phyloP scores from a whole-genome alignment of 1,140 invertebrate genomes.

The Drosophila mayri region DNA sequence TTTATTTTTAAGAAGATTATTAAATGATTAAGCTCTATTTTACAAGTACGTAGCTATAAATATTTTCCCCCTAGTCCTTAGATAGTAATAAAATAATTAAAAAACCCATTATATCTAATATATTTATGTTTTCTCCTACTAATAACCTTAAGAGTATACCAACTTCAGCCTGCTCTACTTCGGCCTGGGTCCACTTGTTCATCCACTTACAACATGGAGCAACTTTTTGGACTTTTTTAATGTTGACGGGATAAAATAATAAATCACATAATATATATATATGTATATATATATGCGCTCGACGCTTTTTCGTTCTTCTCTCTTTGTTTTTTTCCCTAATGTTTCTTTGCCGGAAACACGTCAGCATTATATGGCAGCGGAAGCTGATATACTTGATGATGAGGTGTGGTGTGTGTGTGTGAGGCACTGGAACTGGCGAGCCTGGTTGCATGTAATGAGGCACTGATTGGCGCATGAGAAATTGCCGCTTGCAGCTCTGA shows the following conservation, averaged over 20 bases:
- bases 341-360: constrained; percentile 71
- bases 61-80: too few species aligned
- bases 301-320: constrained; percentile 6
- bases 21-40: too few species aligned
- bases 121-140: too few species aligned
- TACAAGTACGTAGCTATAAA: too few species aligned
- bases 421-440: background rate
- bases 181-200: background rate
- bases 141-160: background rate
- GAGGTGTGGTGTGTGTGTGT: background rate
- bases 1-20: too few species aligned
- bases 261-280: constrained; percentile 59
- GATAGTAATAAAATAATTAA: too few species aligned
- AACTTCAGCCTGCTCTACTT: background rate
- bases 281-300: constrained; percentile 60
- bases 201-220: background rate
- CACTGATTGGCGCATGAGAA: constrained; percentile 79
- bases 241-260: constrained; percentile 36
- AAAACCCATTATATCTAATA: too few species aligned
- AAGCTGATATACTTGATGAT: constrained; percentile 63
- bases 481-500: constrained; percentile 49
- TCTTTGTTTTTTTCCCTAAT: constrained; percentile 46
- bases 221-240: constrained; percentile 17
- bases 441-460: constrained; percentile 75
- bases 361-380: constrained; percentile 76